A percentile compares a stretch with the other conserved stretches of the same genome.
Evolutionary conservation across 2,113 vertebrate genomes (phyloP).

Genomic region (Campylomormyrus tamandua): DNA sequence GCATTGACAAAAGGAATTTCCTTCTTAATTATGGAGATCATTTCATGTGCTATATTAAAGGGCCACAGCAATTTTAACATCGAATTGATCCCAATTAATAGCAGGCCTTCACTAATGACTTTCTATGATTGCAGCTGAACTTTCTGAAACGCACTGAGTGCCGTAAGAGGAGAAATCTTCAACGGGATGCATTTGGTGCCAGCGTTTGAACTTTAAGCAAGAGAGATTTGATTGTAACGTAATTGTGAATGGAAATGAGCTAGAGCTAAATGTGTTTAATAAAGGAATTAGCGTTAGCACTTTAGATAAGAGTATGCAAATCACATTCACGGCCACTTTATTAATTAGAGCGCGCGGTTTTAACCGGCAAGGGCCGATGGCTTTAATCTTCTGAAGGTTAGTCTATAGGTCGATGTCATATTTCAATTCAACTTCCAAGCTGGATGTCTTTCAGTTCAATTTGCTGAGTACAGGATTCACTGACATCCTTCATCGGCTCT

Average conservation of each 20-base stretch:
- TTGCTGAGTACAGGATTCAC: neutral
- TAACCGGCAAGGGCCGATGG: slow-evolving; percentile 3
- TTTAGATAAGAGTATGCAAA: slow-evolving; percentile 21
- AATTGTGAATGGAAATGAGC: slow-evolving; percentile 17
- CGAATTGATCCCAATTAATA: slow-evolving; percentile 31
- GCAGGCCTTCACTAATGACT: slow-evolving; percentile 26
- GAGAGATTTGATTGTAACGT: slow-evolving; percentile 11
- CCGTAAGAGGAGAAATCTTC: neutral
- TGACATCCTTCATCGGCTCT: neutral
- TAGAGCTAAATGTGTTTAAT: slow-evolving; percentile 22
- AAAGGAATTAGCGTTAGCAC: slow-evolving; percentile 28
- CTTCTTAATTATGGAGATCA: slow-evolving; percentile 19
- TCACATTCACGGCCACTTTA: slow-evolving; percentile 30
- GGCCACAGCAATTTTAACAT: slow-evolving; percentile 19
- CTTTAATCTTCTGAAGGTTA: slow-evolving; percentile 22
- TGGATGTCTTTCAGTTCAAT: slow-evolving; percentile 6
- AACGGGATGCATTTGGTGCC: slow-evolving; percentile 8
- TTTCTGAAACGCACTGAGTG: neutral
- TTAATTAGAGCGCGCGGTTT: slow-evolving; percentile 19
- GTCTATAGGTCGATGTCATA: slow-evolving; percentile 17
- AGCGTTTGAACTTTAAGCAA: slow-evolving; percentile 24
- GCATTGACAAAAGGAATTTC: slow-evolving; percentile 20
- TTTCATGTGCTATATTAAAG: slow-evolving; percentile 26
- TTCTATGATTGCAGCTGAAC: slow-evolving; percentile 19
- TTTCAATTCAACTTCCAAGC: neutral